These are phyloP conservation scores for Gymnoscopelus microlampas DNA, from an alignment of 2,797 vertebrate genomes.

Conservation along the genomic window DNA sequence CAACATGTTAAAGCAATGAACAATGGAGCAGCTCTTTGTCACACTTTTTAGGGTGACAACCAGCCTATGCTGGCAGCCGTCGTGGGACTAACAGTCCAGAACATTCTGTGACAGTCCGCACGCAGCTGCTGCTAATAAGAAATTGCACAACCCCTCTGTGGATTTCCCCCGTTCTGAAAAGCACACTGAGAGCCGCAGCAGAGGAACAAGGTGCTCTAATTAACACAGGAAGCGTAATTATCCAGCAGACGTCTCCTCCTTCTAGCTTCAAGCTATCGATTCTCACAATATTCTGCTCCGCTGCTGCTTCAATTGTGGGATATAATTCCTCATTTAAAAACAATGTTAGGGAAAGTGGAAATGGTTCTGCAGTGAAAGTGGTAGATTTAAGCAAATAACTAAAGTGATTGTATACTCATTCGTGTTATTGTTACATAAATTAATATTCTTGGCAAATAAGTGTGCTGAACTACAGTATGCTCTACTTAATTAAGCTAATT, in stretches of 20 bases:
- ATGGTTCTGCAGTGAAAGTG: not conserved
- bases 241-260: slow-evolving; percentile 26
- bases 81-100: slow-evolving; percentile 52
- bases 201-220: slow-evolving; percentile 59
- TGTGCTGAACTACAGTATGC: slow-evolving; percentile 12
- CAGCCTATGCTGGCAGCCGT: slow-evolving; percentile 33
- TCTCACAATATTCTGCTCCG: not conserved
- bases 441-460: slow-evolving; percentile 14
- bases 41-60: slow-evolving; percentile 35
- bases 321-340: slow-evolving; percentile 16
- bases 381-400: not conserved
- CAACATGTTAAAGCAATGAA: slow-evolving; percentile 30
- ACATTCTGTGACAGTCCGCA: slow-evolving; percentile 44
- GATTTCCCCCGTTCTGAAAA: slow-evolving; percentile 33
- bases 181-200: slow-evolving; percentile 34
- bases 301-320: too few species aligned
- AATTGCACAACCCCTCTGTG: slow-evolving; percentile 33
- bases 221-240: slow-evolving; percentile 51
- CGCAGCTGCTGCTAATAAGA: slow-evolving; percentile 45
- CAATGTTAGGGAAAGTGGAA: not conserved
- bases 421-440: not conserved
- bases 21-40: slow-evolving; percentile 22
- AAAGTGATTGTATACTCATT: slow-evolving; percentile 1
- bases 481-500: slow-evolving; percentile 25
- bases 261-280: slow-evolving; percentile 8